Evolutionary conservation across 2,113 vertebrate genomes (phyloP).

Genomic region (Pionites leucogaster): DNA sequence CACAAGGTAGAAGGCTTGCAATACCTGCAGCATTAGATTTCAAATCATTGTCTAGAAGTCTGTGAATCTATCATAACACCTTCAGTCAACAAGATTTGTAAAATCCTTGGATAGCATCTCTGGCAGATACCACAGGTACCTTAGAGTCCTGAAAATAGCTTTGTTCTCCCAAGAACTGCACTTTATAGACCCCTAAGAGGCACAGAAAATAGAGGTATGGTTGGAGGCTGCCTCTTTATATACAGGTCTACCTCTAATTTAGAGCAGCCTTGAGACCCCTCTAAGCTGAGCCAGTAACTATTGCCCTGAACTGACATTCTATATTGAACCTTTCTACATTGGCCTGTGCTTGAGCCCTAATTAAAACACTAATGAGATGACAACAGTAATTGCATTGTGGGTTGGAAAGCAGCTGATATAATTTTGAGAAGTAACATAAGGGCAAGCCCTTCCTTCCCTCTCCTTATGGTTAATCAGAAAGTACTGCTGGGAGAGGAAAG

Average conservation of each 20-base stretch:
- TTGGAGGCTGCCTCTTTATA: background rate
- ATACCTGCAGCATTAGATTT: background rate
- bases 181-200: background rate
- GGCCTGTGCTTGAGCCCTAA: background rate
- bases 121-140: background rate
- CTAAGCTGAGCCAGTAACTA: background rate
- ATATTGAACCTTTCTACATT: background rate
- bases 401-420: background rate
- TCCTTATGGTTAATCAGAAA: background rate
- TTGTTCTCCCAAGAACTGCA: background rate
- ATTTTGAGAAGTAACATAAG: background rate
- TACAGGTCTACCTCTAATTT: background rate
- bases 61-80: background rate
- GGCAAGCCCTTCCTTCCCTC: background rate
- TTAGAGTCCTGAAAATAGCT: background rate
- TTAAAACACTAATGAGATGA: background rate
- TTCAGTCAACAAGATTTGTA: background rate
- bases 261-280: background rate
- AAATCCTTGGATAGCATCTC: background rate
- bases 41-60: background rate
- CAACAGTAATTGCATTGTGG: background rate
- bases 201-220: background rate
- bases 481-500: background rate
- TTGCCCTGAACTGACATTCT: background rate
- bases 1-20: background rate